phyloP scores from a whole-genome alignment of 2,888 invertebrate species.

The Onthophagus sagittarius region DNA sequence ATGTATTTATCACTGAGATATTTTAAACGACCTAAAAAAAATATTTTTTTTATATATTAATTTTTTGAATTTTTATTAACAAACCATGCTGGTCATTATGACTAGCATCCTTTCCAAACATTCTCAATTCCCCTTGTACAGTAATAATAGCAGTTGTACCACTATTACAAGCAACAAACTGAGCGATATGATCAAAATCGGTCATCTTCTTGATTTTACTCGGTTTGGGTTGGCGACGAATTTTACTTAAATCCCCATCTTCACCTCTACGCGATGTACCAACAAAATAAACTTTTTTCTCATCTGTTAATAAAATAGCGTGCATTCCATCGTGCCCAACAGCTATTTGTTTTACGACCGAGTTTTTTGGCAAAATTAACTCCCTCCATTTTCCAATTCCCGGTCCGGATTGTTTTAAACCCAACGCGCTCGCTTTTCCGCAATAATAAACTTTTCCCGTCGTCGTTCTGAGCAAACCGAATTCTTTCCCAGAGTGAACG shows the following conservation, averaged over 20 bases:
- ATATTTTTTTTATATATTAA: too few species aligned
- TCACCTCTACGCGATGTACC: slow-evolving; percentile 80
- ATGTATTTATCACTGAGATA: background rate
- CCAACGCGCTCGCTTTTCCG: slow-evolving; percentile 82
- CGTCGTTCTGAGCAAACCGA: slow-evolving; percentile 77
- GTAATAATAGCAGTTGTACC: slow-evolving; percentile 92
- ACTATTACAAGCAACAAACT: slow-evolving; percentile 82
- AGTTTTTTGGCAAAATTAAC: slow-evolving; percentile 63
- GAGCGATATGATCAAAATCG: slow-evolving; percentile 69
- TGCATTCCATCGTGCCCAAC: slow-evolving; percentile 94
- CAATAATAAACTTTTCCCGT: slow-evolving; percentile 85
- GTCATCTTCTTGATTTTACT: slow-evolving; percentile 89
- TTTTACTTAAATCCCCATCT: slow-evolving; percentile 79
- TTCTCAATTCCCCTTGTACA: slow-evolving; percentile 81
- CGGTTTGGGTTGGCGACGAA: slow-evolving; percentile 82
- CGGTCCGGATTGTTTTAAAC: slow-evolving; percentile 64
- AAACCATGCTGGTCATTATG: slow-evolving; percentile 64
- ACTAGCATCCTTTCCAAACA: slow-evolving; percentile 92
- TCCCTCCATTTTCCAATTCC: slow-evolving; percentile 59
- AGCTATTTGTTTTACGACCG: slow-evolving; percentile 72
- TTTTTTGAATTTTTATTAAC: background rate
- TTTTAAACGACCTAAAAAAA: background rate
- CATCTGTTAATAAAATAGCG: slow-evolving; percentile 85
- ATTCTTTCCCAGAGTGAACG: slow-evolving; percentile 86
- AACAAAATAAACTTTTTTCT: slow-evolving; percentile 83